Percentiles rank a stretch among this genome's conserved stretches.
phyloP scores from a whole-genome alignment of 2,113 vertebrate genomes.

The Nematolebias whitei region DNA sequence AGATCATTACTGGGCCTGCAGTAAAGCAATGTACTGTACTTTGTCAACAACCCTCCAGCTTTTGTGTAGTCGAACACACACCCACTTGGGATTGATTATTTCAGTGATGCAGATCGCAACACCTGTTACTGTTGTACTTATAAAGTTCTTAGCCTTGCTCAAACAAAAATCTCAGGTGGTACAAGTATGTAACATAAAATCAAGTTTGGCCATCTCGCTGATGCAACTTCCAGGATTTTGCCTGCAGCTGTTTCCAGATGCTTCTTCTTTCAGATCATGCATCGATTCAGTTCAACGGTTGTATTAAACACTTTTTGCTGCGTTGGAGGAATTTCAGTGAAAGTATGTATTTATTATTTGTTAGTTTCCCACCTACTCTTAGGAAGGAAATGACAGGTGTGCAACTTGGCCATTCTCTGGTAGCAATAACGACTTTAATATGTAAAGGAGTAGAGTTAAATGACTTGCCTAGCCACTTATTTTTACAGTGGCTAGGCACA shows the following conservation, averaged over 20 bases:
- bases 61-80: not conserved
- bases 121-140: not conserved
- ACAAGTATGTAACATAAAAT: not conserved
- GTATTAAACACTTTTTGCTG: not conserved
- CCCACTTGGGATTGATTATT: not conserved
- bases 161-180: not conserved
- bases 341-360: not conserved
- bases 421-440: too few relatives aligned
- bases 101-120: not conserved
- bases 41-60: not conserved
- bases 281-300: not conserved
- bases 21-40: not conserved
- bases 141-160: not conserved
- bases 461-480: too few relatives aligned
- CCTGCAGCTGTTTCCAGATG: slow-evolving; percentile 6
- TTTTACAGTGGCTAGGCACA: too few relatives aligned
- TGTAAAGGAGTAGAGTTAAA: too few relatives aligned
- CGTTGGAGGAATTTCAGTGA: not conserved
- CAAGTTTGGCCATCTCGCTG: not conserved
- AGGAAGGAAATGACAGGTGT: too few relatives aligned
- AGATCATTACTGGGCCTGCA: not conserved
- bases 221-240: not conserved
- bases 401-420: too few relatives aligned
- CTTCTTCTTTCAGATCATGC: too few relatives aligned
- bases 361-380: too few relatives aligned